These are phyloP conservation scores for Clarias pachynema DNA, from an alignment of 2,797 vertebrate genomes.

Conservation along the genomic window DNA sequence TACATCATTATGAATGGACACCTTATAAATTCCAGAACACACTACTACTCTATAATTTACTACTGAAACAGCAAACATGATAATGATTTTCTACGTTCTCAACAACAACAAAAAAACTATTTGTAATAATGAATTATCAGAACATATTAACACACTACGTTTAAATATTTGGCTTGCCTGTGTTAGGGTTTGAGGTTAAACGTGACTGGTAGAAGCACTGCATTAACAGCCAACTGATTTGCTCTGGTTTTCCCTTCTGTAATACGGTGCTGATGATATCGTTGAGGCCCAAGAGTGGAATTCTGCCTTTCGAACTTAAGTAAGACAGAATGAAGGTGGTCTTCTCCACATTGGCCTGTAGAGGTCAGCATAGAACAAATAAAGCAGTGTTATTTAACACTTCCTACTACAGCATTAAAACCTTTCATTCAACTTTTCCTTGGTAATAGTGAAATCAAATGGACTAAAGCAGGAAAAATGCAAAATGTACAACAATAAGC, in stretches of 20 bases:
- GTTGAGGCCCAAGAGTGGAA: conserved; percentile 81
- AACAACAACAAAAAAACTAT: background rate
- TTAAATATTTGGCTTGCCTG: conserved; percentile 72
- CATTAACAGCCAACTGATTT: conserved; percentile 83
- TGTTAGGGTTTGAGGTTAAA: conserved; percentile 79
- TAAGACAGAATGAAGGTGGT: conserved; percentile 78
- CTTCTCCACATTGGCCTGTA: conserved; percentile 85
- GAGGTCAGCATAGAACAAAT: conserved; percentile 38
- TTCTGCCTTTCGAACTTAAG: conserved; percentile 85
- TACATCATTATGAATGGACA: no score
- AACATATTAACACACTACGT: background rate
- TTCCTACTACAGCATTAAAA: background rate
- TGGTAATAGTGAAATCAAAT: background rate
- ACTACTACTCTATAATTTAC: background rate
- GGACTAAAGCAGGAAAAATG: background rate
- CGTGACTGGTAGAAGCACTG: conserved; percentile 87
- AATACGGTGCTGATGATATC: conserved; percentile 75
- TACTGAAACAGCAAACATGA: background rate
- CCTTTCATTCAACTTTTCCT: background rate
- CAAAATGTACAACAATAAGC: background rate
- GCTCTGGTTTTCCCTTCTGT: conserved; percentile 67
- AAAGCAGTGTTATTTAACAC: background rate
- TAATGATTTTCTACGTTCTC: background rate
- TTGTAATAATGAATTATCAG: background rate
- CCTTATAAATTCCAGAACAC: background rate